Conservation (phyloP, 2,113 vertebrate species). For the Campylomormyrus tamandua region DNA sequence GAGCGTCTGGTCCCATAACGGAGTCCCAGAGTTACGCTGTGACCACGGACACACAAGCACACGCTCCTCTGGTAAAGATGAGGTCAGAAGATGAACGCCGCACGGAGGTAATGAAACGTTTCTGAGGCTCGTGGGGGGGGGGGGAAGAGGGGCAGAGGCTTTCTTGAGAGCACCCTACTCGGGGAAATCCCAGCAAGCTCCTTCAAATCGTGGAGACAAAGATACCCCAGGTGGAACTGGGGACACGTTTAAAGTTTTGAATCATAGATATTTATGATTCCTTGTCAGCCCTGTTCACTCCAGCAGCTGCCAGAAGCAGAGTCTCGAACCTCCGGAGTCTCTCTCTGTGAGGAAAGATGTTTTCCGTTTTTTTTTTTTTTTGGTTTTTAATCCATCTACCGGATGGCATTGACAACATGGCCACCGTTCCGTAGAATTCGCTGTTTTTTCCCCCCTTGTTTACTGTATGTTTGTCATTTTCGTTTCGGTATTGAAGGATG, state of each 20-base stretch:
- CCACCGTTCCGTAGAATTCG: background rate
- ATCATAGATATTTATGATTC: background rate
- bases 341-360: background rate
- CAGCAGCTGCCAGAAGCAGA: background rate
- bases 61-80: background rate
- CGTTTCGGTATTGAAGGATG: background rate
- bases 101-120: background rate
- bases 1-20: background rate
- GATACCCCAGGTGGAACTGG: conserved; percentile 39
- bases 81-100: background rate
- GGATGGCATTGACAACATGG: background rate
- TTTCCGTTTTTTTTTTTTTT: background rate
- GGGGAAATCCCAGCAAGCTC: background rate
- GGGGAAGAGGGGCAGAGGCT: background rate
- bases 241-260: conserved; percentile 55
- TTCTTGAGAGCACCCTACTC: background rate
- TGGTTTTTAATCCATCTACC: background rate
- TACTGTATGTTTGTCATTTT: conserved; percentile 15
- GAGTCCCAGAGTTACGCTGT: background rate
- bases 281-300: background rate
- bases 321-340: background rate
- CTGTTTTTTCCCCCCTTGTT: background rate
- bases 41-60: background rate
- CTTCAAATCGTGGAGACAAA: background rate
- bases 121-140: background rate